Base-by-base conservation (phyloP, 2,888 invertebrate species). In the Matsumyia berberina region DNA sequence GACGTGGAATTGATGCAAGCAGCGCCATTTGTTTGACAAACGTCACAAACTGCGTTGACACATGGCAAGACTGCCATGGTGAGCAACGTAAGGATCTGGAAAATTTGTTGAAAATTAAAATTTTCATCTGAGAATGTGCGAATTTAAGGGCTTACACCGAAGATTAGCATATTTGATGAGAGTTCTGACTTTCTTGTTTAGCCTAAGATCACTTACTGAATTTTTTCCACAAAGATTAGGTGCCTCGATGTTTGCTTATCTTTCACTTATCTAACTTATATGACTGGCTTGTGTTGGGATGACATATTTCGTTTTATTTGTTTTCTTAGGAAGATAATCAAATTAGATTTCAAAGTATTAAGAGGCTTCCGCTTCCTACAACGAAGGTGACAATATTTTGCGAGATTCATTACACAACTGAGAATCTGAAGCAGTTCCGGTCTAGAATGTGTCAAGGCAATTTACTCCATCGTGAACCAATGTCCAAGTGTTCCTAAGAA, bases 1-100 rank as follows among this genome's bases (percentile, higher is more conserved):
- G 90, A 90, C 5, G 90, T 89, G 0, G 90, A 90, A 66, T 91
- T 91, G 0, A 90, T 87, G 73, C 90, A 91, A 49, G 91, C 90
- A 0, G 79, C 91, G 31, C 87, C 70, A 73, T 91, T 91, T 0
- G 46, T 5, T 73, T 91, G 90, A 5, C 90, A 91, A 5, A 90
- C 89, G 82, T 91, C 89, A 73, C 90, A 91, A 0, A 55, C 89
- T 0, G 87, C 87, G 0, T 78, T 1, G 0, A 79, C 74, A 15
- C 51, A 19, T 9, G 42, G n/a, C 11, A 60, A 9, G 11, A 49
- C 2, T 31, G 33, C 11, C 0, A 57, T 15, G 2, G 15, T 55
- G 12, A 73, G 15, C 0, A 70, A 11, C 6, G 8, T 29, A 37
- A 62, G 5, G 31, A 70, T 55, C 70, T 78, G 39, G 8, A 49